Percentiles rank a stretch among this genome's conserved stretches.
These are phyloP conservation scores for Tanytarsus gracilentus DNA, from an alignment of 2,888 invertebrate genomes.

Conservation along the genomic window DNA sequence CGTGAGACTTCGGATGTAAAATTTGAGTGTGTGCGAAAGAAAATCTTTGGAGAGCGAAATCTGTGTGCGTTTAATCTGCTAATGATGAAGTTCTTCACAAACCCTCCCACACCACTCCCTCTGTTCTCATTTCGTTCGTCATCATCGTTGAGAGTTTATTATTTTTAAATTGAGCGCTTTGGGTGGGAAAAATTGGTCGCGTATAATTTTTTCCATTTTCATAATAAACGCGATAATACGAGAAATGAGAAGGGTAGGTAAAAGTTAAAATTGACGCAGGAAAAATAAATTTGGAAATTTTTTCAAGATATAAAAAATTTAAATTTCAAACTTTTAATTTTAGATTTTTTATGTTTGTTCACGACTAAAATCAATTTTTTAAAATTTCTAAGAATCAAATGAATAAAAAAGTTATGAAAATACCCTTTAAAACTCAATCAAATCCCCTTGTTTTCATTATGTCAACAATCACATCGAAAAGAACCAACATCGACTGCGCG, in stretches of 20 bases:
- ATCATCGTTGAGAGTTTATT: slow-evolving; percentile 14
- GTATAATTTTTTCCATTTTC: neutral
- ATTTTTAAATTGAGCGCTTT: slow-evolving; percentile 24
- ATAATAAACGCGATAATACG: neutral
- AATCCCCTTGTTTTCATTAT: too few species aligned
- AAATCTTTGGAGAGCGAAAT: neutral
- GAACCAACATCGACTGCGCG: too few species aligned
- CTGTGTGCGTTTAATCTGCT: slow-evolving; percentile 24
- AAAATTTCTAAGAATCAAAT: too few species aligned
- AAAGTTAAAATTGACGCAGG: neutral
- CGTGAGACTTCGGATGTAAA: slow-evolving; percentile 6
- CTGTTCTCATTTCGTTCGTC: neutral
- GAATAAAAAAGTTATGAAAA: too few species aligned
- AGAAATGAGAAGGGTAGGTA: neutral
- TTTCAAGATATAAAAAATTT: too few species aligned
- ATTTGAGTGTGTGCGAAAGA: neutral
- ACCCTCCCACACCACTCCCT: neutral
- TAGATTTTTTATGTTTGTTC: too few species aligned
- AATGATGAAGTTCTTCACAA: slow-evolving; percentile 7
- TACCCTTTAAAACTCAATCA: too few species aligned
- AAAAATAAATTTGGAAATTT: too few species aligned
- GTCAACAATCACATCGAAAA: too few species aligned
- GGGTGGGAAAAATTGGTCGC: slow-evolving; percentile 4
- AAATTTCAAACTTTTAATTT: too few species aligned
- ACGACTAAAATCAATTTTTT: too few species aligned